Percentiles rank a stretch among this genome's conserved stretches.
These are phyloP conservation scores for Falco biarmicus DNA, from an alignment of 2,797 vertebrate species.

Conservation along the genomic window DNA sequence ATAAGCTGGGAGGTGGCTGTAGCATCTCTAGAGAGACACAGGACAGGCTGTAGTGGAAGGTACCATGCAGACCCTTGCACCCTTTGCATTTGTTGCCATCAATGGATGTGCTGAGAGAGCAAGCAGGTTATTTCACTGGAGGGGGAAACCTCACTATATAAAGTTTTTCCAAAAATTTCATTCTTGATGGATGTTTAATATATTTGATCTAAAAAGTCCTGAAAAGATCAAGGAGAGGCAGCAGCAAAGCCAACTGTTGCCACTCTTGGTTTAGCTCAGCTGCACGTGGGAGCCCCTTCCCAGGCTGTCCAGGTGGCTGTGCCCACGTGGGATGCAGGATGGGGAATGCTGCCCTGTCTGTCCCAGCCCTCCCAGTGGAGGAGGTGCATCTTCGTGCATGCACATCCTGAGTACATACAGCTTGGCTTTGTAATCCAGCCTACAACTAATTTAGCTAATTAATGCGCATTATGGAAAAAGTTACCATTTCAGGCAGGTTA, in stretches of 20 bases:
- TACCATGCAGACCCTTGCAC: accelerated
- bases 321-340: not conserved
- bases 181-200: accelerated
- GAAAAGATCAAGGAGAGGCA: not conserved
- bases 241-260: not conserved
- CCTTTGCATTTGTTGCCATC: not conserved
- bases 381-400: accelerated
- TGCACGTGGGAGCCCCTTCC: not conserved
- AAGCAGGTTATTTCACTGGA: too few species aligned
- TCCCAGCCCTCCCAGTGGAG: accelerated
- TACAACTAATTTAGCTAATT: not conserved
- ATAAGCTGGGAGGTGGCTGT: not conserved
- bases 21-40: accelerated
- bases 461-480: not conserved
- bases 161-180: not conserved
- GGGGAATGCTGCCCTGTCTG: not conserved
- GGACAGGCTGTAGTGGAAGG: accelerated
- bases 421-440: not conserved
- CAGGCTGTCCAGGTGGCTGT: accelerated
- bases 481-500: not conserved
- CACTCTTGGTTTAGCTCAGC: not conserved
- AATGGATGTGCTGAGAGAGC: accelerated
- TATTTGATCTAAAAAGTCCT: not conserved
- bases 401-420: too few species aligned
- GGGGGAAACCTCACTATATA: not conserved